Base-by-base conservation (phyloP, 2,797 vertebrate species). In the Chiroxiphia lanceolata region DNA sequence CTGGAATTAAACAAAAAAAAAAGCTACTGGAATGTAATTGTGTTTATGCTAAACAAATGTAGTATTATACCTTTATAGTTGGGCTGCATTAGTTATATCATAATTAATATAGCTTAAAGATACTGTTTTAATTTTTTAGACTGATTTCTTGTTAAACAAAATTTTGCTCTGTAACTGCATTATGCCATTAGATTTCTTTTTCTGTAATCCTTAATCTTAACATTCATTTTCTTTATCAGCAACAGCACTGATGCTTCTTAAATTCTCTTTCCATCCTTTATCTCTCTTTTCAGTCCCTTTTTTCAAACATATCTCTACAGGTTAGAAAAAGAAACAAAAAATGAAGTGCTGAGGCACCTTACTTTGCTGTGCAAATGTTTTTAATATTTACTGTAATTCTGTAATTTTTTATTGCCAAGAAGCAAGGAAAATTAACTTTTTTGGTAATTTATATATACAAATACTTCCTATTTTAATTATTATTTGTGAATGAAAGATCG, bases 291-390 rank as follows among this genome's bases (percentile, higher is more conserved):
- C 9, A 71, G 17, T 71, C 26, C 3, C 2, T 44, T 22, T 71
- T 91, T 75, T 90, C 45, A 65, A 88, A 50, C 6, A 0, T 56
- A 14, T 25, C 42, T 87, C 57, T 89, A 7, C 22, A 61, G 36
- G 45, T 77, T 40, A 64, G 42, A 74, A 89, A 31, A 54, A 78
- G 18, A 79, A 81, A 56, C 50, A 51, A 59, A 69, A 77, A 64
- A 34, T 21, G 2, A 74, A 63, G 16, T 27, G 4, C 17, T 54
- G 21, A 17, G 11, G 9, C 19, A 42, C 33, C n/a, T 61, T 67
- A 59, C 56, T 51, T 76, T 89, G n/a, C 68, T 60, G 4, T 60
- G 44, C 40, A 83, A 42, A 53, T 48, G 11, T 89, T 93, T 94
- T 29, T 87, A 4, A 51, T 63, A 33, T 45, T 61, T 59, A 65